These are phyloP conservation scores for Danio albolineatus DNA, from an alignment of 2,797 vertebrate genomes.

Conservation along the genomic window DNA sequence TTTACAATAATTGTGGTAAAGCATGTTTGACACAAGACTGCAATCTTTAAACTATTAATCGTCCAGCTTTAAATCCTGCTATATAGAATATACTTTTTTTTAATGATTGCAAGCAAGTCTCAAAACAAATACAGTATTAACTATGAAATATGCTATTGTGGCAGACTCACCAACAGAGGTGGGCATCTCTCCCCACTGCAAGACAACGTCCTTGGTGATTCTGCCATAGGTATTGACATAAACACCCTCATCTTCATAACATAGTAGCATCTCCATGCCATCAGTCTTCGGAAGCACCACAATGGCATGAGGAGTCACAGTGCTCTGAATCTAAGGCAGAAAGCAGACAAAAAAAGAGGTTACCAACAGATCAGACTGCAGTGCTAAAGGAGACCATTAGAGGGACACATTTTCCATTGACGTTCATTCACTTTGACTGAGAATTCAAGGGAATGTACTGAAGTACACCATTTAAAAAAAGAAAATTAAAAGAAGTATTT, in stretches of 20 bases:
- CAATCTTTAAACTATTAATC: no score
- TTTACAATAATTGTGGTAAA: no score
- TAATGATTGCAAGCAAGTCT: no score
- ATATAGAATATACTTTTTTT: no score
- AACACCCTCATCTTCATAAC: constrained; percentile 90
- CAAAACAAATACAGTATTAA: no score
- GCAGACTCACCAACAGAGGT: constrained; percentile 84
- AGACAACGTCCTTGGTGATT: constrained; percentile 90
- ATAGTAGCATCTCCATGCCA: constrained; percentile 91
- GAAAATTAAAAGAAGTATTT: no score
- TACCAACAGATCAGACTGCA: constrained; percentile 49
- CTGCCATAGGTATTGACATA: constrained; percentile 90
- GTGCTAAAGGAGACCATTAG: constrained; percentile 56
- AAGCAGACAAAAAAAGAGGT: neutral
- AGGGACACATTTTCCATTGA: neutral
- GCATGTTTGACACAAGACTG: no score
- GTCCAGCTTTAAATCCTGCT: no score
- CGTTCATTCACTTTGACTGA: neutral
- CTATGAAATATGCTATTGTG: no score
- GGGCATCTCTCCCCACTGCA: constrained; percentile 92
- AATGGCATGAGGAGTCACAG: constrained; percentile 88
- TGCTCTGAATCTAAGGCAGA: constrained; percentile 85
- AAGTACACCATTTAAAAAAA: neutral
- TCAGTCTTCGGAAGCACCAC: constrained; percentile 90
- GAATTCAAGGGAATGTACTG: neutral